Percentiles rank a stretch among this genome's conserved stretches.
phyloP scores from a whole-genome alignment of 2,888 invertebrate genomes.

The Bedellia somnulentella region DNA sequence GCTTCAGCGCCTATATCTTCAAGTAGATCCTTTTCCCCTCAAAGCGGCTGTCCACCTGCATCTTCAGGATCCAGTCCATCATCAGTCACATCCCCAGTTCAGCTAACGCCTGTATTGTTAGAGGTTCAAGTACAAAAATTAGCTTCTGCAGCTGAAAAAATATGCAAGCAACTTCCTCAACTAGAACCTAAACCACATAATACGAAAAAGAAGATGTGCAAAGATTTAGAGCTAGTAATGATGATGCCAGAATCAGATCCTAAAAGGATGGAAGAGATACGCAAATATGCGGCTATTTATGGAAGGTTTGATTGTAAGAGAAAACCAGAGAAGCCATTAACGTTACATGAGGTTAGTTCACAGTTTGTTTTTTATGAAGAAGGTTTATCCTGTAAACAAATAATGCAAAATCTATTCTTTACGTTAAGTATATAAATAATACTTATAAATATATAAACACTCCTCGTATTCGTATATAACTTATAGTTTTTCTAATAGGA shows the following conservation, averaged over 20 bases:
- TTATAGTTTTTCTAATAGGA: too few relatives aligned
- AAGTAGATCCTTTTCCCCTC: conserved; percentile 41
- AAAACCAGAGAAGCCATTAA: conserved; percentile 94
- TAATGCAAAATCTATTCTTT: too few relatives aligned
- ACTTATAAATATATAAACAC: not conserved
- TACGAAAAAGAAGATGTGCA: conserved; percentile 89
- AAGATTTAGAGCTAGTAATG: conserved; percentile 90
- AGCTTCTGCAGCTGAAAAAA: conserved; percentile 78
- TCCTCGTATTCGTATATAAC: too few relatives aligned
- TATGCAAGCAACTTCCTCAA: conserved; percentile 81
- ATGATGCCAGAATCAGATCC: conserved; percentile 88
- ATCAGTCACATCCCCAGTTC: conserved; percentile 63
- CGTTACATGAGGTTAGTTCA: conserved; percentile 82
- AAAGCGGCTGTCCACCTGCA: conserved; percentile 46
- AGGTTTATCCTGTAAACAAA: too few relatives aligned
- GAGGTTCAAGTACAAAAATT: conserved; percentile 85
- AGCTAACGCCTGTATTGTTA: conserved; percentile 75
- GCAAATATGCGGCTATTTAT: conserved; percentile 96
- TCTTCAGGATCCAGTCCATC: conserved; percentile 63
- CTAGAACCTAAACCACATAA: conserved; percentile 89
- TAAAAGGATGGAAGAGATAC: conserved; percentile 86
- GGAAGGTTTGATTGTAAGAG: conserved; percentile 97
- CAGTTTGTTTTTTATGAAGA: too few relatives aligned
- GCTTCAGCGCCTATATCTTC: conserved; percentile 49
- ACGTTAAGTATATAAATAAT: not conserved